Percentiles rank a stretch among this genome's conserved stretches.
These are phyloP conservation scores for Drosophila punjabiensis DNA, from an alignment of 1,140 invertebrate species.

Conservation along the genomic window DNA sequence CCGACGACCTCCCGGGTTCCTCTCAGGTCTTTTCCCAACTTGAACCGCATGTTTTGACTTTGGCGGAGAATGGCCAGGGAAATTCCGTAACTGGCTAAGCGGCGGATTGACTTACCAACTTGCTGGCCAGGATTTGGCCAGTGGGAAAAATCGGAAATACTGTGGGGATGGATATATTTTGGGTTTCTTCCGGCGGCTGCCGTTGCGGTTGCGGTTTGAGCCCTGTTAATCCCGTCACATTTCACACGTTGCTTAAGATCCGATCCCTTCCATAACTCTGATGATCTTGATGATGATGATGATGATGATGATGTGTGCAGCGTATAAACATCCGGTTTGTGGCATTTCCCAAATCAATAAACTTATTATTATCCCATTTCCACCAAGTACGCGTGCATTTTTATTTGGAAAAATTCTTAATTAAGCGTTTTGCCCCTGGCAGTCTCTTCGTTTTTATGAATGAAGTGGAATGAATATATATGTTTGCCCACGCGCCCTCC, in stretches of 20 bases:
- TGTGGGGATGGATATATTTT: constrained; percentile 10
- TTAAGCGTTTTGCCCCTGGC: constrained; percentile 60
- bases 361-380: constrained; percentile 72
- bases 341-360: constrained; percentile 83
- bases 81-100: constrained; percentile 72
- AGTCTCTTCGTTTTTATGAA: constrained; percentile 65
- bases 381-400: constrained; percentile 39
- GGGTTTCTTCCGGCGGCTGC: constrained; percentile 27
- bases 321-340: constrained; percentile 77
- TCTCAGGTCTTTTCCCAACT: constrained; percentile 50
- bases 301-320: constrained; percentile 36
- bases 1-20: constrained; percentile 24
- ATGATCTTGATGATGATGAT: constrained; percentile 1
- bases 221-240: constrained; percentile 60
- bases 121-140: constrained; percentile 49
- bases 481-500: constrained; percentile 10
- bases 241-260: constrained; percentile 73
- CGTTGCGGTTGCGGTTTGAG: constrained; percentile 12
- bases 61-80: constrained; percentile 33
- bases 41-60: constrained; percentile 82
- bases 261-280: constrained; percentile 12
- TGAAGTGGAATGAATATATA: constrained; percentile 42
- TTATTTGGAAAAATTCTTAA: constrained; percentile 77
- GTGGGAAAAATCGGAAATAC: constrained; percentile 39
- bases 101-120: constrained; percentile 81